These are phyloP conservation scores for Cichlasoma orientale DNA, from an alignment of 2,797 vertebrate species.

Conservation along the genomic window DNA sequence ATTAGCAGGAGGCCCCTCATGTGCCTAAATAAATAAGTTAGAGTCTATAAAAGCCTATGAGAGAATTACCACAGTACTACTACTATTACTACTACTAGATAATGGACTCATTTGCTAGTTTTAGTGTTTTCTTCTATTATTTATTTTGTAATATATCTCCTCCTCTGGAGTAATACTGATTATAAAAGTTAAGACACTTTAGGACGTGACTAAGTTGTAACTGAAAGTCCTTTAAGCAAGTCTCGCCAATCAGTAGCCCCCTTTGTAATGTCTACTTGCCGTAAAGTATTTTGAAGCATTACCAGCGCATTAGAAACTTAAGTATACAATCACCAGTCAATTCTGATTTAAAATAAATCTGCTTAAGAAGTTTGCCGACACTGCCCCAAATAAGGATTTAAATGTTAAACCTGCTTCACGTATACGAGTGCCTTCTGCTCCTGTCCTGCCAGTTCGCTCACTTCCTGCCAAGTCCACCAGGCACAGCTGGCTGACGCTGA, in stretches of 20 bases:
- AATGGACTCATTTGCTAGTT: not conserved
- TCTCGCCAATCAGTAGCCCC: not conserved
- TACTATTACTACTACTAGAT: no score
- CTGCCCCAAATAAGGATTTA: not conserved
- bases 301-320: not conserved
- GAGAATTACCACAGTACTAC: not conserved
- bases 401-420: conserved; percentile 89
- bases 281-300: not conserved
- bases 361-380: not conserved
- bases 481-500: conserved; percentile 91
- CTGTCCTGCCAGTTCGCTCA: conserved; percentile 93
- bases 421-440: conserved; percentile 91
- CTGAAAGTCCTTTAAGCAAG: not conserved
- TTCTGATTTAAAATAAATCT: no score
- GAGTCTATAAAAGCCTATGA: not conserved
- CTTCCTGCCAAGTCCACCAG: conserved; percentile 97
- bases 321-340: not conserved
- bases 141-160: not conserved
- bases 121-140: no score
- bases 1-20: not conserved
- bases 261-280: not conserved
- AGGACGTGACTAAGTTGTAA: not conserved
- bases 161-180: not conserved
- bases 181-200: not conserved
- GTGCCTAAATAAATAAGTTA: not conserved